Conservation (phyloP, 2,797 vertebrate species). For the Botia kubotai region DNA sequence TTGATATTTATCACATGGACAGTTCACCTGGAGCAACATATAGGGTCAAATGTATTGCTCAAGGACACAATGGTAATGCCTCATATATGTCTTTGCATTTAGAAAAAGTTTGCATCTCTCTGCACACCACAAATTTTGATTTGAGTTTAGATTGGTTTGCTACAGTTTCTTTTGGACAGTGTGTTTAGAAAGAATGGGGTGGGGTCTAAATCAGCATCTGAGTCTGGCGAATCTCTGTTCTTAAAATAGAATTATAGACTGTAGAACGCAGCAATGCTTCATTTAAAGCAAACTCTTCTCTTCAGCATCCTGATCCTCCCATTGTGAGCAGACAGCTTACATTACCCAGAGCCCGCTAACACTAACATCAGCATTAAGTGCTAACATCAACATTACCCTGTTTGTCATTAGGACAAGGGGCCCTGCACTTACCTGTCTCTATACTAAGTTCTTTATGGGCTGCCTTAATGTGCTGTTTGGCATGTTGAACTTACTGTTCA, state of each 20-base stretch:
- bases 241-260: neutral
- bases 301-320: neutral
- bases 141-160: too few relatives aligned
- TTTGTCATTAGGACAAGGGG: slow-evolving; percentile 9
- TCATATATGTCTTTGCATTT: too few relatives aligned
- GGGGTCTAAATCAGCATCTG: too few relatives aligned
- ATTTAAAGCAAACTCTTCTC: neutral
- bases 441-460: slow-evolving; percentile 28
- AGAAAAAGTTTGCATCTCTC: too few relatives aligned
- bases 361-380: slow-evolving; percentile 43
- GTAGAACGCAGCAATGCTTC: neutral
- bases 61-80: too few relatives aligned
- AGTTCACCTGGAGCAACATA: too few relatives aligned
- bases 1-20: too few relatives aligned
- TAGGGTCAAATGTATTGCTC: too few relatives aligned
- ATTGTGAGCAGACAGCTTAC: slow-evolving; percentile 35
- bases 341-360: slow-evolving; percentile 31
- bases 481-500: neutral
- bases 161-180: too few relatives aligned
- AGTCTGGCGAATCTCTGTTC: too few relatives aligned
- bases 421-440: slow-evolving; percentile 1
- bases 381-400: slow-evolving; percentile 46
- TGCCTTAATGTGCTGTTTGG: slow-evolving; percentile 28
- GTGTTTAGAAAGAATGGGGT: too few relatives aligned
- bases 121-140: too few relatives aligned